Evolutionary conservation across 2,113 vertebrate species (phyloP).

Genomic region (Hemicordylus capensis): DNA sequence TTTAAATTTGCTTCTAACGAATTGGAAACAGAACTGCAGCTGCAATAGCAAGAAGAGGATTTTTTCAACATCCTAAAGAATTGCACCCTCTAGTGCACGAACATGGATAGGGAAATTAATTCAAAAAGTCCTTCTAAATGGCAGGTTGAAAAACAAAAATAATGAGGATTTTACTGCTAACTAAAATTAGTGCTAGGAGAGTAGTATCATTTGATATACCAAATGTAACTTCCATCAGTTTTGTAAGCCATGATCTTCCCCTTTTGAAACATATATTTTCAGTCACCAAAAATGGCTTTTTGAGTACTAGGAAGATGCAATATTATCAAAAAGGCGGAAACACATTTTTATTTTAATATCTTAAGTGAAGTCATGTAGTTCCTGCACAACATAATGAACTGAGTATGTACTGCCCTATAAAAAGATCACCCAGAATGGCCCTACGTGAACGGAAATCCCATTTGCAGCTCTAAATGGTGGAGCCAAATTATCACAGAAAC

Average conservation of each 20-base stretch:
- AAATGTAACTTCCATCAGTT: neutral
- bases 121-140: neutral
- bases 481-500: neutral
- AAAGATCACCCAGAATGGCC: neutral
- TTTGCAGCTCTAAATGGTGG: neutral
- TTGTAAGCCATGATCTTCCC: neutral
- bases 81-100: constrained; percentile 53
- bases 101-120: neutral
- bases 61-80: constrained; percentile 1
- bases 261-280: neutral
- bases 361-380: neutral
- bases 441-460: neutral
- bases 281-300: neutral
- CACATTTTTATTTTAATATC: too few species aligned
- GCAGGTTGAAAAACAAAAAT: neutral
- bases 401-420: neutral
- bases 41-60: neutral
- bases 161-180: neutral
- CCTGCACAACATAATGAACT: neutral
- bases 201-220: neutral
- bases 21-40: neutral
- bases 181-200: neutral
- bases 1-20: neutral
- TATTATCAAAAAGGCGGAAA: neutral
- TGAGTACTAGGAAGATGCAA: neutral